Percentiles rank a stretch among this genome's conserved stretches.
Evolutionary conservation across 2,888 invertebrate species (phyloP).

Genomic region (Nemapogon koenigi): DNA sequence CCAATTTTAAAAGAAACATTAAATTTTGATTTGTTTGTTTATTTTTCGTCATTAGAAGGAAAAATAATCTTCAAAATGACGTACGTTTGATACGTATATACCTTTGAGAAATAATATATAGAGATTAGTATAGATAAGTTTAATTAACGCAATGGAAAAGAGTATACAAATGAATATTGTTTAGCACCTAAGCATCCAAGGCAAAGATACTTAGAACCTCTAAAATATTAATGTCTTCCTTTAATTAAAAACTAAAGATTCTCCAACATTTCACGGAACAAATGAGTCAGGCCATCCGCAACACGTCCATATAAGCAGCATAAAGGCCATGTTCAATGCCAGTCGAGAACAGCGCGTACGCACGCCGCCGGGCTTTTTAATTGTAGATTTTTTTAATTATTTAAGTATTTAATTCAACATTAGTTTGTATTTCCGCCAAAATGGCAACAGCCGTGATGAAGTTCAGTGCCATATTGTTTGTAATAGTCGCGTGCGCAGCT

Average conservation of each 20-base stretch:
- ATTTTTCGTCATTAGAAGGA: too few relatives aligned
- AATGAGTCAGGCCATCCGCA: conserved; percentile 18
- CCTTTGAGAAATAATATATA: too few relatives aligned
- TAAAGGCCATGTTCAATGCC: conserved; percentile 47
- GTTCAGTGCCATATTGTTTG: conserved; percentile 52
- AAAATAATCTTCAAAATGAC: too few relatives aligned
- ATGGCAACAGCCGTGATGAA: conserved; percentile 54
- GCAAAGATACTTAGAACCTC: too few relatives aligned
- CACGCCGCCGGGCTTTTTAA: conserved; percentile 20
- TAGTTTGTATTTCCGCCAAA: conserved; percentile 25
- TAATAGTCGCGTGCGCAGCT: conserved; percentile 37
- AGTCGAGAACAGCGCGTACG: conserved; percentile 37
- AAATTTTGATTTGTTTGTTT: too few relatives aligned
- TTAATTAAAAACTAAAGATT: conserved; percentile 12
- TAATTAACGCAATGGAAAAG: too few relatives aligned
- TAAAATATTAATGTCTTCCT: too few relatives aligned
- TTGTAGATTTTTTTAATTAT: conserved; percentile 22
- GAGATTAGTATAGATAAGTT: too few relatives aligned
- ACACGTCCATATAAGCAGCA: conserved; percentile 39
- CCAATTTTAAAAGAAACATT: too few relatives aligned
- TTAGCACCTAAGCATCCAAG: too few relatives aligned
- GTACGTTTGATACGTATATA: too few relatives aligned
- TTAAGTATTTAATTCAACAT: conserved; percentile 23
- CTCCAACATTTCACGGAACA: conserved; percentile 20
- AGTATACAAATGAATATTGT: too few relatives aligned